Evolutionary conservation across 2,888 invertebrate species (phyloP), one percentile per base, ranked within the genome.

Genomic region (Theretra japonica): DNA sequence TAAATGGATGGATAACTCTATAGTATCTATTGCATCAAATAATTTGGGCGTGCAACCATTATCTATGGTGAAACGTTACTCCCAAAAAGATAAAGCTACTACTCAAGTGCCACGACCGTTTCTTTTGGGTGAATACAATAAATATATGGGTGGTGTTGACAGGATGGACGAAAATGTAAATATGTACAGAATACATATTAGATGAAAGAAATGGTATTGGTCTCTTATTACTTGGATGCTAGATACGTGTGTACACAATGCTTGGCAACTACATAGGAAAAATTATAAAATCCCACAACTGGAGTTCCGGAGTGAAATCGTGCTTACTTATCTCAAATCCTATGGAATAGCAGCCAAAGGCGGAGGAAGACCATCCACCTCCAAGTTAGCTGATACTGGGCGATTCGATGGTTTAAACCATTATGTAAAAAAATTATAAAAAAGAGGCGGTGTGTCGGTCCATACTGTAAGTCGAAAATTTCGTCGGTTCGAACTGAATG

Each of bases 141-240:
- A 50, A 50, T 50, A 50, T 50, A 50, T 50, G 50, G 50, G 50
- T 50, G 50, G 50, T 50, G 50, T 50, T 50, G 50, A 50, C 50
- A 50, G 50, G 50, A 50, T 50, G 17, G 50, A 50, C 50, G 50
- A 50, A 50, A 50, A 50, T 57, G 53, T 53, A 33, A 15, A 57
- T 17, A 21, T 25, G 57, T 30, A 30, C 68, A 68, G 72, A 69
- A 69, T 72, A 69, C 69, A 69, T 69, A 69, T 73, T 65, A 70
- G 70, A 56, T 65, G 70, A 60, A 72, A 72, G 57, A 72, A 72
- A 70, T 72, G 70, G 70, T 73, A 70, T 60, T 70, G 70, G 62
- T 70, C 70, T 53, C 69, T 70, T 70, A 60, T 72, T 72, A 72
- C 72, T 68, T 72, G 69, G 68, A 58, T 72, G 72, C 68, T 72